Percentiles rank a stretch among this genome's conserved stretches.
Conservation (phyloP, 2,888 invertebrate genomes). For the Drosophila planitibia region DNA sequence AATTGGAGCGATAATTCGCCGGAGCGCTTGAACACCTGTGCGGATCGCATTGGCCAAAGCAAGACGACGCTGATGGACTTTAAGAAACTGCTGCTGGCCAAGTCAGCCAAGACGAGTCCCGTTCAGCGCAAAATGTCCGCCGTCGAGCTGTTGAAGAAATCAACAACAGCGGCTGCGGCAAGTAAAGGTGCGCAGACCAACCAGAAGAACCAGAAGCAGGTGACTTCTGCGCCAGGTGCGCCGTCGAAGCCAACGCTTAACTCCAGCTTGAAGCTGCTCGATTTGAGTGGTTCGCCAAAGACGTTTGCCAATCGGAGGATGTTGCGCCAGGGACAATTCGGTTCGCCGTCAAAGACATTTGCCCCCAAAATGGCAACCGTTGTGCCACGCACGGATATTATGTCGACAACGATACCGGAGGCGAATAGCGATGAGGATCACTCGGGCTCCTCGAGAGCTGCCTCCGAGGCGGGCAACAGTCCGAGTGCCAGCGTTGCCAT, state of each 20-base stretch:
- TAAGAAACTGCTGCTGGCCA: slow-evolving; percentile 91
- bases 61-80: slow-evolving; percentile 94
- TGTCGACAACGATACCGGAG: slow-evolving; percentile 94
- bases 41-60: slow-evolving; percentile 88
- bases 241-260: slow-evolving; percentile 72
- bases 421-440: slow-evolving; percentile 91
- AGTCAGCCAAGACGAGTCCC: slow-evolving; percentile 89
- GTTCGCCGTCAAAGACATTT: slow-evolving; percentile 87
- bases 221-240: slow-evolving; percentile 35
- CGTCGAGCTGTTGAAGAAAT: slow-evolving; percentile 91
- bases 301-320: slow-evolving; percentile 89
- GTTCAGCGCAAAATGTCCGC: slow-evolving; percentile 89
- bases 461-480: slow-evolving; percentile 80
- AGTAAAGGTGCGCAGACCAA: slow-evolving; percentile 1
- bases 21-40: slow-evolving; percentile 86
- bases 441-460: slow-evolving; percentile 87
- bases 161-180: slow-evolving; percentile 71
- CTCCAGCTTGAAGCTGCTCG: slow-evolving; percentile 88
- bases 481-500: slow-evolving; percentile 56
- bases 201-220: slow-evolving; percentile 36
- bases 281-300: slow-evolving; percentile 90
- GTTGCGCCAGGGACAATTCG: slow-evolving; percentile 86
- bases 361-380: slow-evolving; percentile 86
- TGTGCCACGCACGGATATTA: slow-evolving; percentile 89
- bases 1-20: slow-evolving; percentile 82